Evolutionary conservation across 2,797 vertebrate genomes (phyloP).

Genomic region (Echiichthys vipera): DNA sequence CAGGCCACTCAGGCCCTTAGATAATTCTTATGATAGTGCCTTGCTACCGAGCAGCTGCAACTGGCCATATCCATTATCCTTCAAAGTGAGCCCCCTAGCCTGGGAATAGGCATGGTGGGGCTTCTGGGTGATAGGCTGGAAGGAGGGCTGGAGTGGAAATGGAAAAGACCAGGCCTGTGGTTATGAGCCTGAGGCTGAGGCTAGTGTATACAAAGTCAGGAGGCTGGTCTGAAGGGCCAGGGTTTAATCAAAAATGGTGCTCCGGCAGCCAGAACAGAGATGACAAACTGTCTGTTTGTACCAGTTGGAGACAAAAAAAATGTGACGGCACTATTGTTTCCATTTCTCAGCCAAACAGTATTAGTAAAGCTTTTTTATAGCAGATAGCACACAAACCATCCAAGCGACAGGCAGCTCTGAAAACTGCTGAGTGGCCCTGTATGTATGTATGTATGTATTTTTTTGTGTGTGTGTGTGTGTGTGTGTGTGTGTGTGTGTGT

Average conservation of each 20-base stretch:
- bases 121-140: constrained; percentile 52
- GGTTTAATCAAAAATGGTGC: constrained; percentile 54
- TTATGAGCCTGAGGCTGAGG: constrained; percentile 42
- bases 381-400: constrained; percentile 76
- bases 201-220: constrained; percentile 45
- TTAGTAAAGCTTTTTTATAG: constrained; percentile 80
- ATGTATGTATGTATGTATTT: background rate
- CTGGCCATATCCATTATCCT: constrained; percentile 83
- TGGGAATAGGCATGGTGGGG: constrained; percentile 48
- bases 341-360: constrained; percentile 70
- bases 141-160: constrained; percentile 53
- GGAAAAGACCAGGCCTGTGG: constrained; percentile 49
- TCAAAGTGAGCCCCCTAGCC: constrained; percentile 61
- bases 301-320: constrained; percentile 53
- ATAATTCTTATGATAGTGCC: constrained; percentile 85
- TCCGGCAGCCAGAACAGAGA: constrained; percentile 53
- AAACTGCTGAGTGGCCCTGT: constrained; percentile 72
- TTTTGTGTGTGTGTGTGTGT: too few relatives aligned
- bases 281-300: constrained; percentile 66
- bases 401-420: constrained; percentile 70
- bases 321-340: constrained; percentile 76
- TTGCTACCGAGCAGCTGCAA: constrained; percentile 78
- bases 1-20: constrained; percentile 81
- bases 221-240: constrained; percentile 23
- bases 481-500: too few relatives aligned